Conservation (phyloP, 2,113 vertebrate genomes). For the Oxygymnocypris stewartii region DNA sequence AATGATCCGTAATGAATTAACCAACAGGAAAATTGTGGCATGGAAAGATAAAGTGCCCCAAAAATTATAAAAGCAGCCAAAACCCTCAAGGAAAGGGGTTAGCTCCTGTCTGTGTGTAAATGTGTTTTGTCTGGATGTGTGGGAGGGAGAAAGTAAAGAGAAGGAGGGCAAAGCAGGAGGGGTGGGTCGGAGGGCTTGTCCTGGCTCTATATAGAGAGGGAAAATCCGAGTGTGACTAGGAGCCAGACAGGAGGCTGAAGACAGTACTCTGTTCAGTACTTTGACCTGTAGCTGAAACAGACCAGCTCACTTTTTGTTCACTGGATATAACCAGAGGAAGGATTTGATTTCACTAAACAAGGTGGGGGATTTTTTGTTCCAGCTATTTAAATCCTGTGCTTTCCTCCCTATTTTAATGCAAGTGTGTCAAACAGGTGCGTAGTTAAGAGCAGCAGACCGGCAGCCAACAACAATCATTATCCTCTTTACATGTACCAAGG, state of each 20-base stretch:
- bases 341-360: slow-evolving; percentile 41
- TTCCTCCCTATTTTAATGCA: slow-evolving; percentile 1
- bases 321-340: slow-evolving; percentile 45
- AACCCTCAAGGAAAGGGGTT: background rate
- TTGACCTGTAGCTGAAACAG: slow-evolving; percentile 23
- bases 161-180: slow-evolving; percentile 37
- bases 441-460: slow-evolving; percentile 16
- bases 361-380: slow-evolving; percentile 42
- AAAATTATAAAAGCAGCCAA: background rate
- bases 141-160: slow-evolving; percentile 34
- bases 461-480: background rate
- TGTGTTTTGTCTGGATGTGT: slow-evolving; percentile 1
- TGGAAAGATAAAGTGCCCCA: background rate
- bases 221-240: background rate
- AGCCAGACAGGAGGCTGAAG: slow-evolving; percentile 39
- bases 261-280: slow-evolving; percentile 3
- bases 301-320: background rate
- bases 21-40: background rate
- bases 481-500: background rate
- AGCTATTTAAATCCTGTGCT: slow-evolving; percentile 46
- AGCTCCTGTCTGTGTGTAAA: background rate
- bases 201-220: slow-evolving; percentile 49
- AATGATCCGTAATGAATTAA: background rate
- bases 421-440: slow-evolving; percentile 51
- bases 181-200: slow-evolving; percentile 23